Base-by-base conservation (phyloP, 2,797 vertebrate genomes). In the Coregonus ussuriensis region DNA sequence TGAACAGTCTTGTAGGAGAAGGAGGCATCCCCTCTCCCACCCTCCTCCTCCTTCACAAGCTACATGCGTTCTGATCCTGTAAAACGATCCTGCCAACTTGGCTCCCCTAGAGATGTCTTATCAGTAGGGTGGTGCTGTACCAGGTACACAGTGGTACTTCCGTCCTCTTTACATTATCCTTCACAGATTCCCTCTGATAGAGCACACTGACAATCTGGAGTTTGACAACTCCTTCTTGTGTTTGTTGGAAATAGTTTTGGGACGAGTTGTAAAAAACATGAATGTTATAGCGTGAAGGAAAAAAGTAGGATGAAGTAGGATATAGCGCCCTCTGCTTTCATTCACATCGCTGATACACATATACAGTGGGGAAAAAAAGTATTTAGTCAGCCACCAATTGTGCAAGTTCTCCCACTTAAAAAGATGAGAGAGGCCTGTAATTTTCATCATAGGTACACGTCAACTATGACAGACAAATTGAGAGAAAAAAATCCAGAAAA, bases 61-160 rank as follows among this genome's bases (percentile, higher is more conserved):
- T 11, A 47, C 41, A 13, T 47, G 76, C 63, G 72, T 75, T 77
- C 70, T 74, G 54, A 78, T 87, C 79, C 74, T 62, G 35, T 78
- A 75, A 72, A 79, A 79, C 37, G 18, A 53, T 47, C 14, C 76
- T 29, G 77, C 54, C 76, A 52, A 25, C 62, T 86, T 81, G 83
- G 77, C 84, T 79, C 52, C 73, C n/a, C 67, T 70, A 66, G 54
- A 81, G 83, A 79, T 76, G 76, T 85, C 56, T 87, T 89, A 89
- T 89, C 83, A 79, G 81, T 72, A 52, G 62, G 59, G 79, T 75
- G 77, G 72, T 78, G 74, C 72, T 56, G 87, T 88, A 88, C 85
- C 85, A 83, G 85, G 81, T 84, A 80, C 79, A 15, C 56, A 56
- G 67, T 82, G 82, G 83, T 85, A 87, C 86, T 82, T 84, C 81